phyloP scores from a whole-genome alignment of 2,113 vertebrate species.

The Triplophysa tibetana region DNA sequence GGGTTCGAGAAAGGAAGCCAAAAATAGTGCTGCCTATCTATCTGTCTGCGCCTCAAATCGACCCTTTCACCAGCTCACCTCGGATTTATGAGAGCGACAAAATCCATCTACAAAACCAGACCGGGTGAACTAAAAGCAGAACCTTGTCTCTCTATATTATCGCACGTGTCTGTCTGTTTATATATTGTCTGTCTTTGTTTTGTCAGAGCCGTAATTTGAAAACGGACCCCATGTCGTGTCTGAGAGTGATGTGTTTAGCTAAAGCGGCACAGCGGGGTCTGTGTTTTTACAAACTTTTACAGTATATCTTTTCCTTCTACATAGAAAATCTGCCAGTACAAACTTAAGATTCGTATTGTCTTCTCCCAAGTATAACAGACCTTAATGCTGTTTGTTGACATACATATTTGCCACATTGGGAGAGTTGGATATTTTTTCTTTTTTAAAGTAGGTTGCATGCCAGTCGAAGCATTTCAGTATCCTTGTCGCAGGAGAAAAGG shows the following conservation, averaged over 20 bases:
- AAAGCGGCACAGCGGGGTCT: not conserved
- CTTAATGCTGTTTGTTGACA: slow-evolving; percentile 15
- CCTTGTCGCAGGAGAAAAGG: slow-evolving; percentile 27
- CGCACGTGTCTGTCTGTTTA: not conserved
- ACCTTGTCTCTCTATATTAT: not conserved
- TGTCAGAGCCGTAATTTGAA: not conserved
- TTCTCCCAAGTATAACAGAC: not conserved
- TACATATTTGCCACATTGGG: slow-evolving; percentile 16
- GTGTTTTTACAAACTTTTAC: not conserved
- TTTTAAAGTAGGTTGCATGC: slow-evolving; percentile 35
- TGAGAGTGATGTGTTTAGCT: not conserved
- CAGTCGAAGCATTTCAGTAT: slow-evolving; percentile 31
- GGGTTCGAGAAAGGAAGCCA: slow-evolving; percentile 27
- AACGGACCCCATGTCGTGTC: not conserved
- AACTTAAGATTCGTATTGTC: not conserved
- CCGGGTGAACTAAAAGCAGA: not conserved
- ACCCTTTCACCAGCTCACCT: slow-evolving; percentile 30
- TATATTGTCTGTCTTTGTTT: slow-evolving; percentile 1
- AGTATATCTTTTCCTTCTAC: too few relatives aligned
- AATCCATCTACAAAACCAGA: slow-evolving; percentile 10
- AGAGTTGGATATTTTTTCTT: slow-evolving; percentile 42
- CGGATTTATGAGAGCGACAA: slow-evolving; percentile 11
- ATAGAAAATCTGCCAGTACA: not conserved
- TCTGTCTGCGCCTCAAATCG: slow-evolving; percentile 39
- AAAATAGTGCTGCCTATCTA: slow-evolving; percentile 47